A percentile compares a stretch with the other conserved stretches of the same genome.
Conservation (phyloP, 2,888 invertebrate genomes). For the Stenodema calcarata region DNA sequence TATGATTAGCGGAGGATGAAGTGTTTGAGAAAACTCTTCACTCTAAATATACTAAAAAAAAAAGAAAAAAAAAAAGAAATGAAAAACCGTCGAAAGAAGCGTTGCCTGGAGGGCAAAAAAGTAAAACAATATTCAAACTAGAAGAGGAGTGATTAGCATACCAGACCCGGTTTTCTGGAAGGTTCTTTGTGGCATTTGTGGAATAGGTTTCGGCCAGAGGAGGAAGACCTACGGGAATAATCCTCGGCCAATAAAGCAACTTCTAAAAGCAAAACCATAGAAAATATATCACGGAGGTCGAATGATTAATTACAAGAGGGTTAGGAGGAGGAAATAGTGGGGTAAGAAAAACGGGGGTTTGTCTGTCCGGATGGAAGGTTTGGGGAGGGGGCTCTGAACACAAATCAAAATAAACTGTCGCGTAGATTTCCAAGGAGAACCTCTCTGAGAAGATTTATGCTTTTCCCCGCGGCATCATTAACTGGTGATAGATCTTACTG, state of each 20-base stretch:
- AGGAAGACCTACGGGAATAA: background rate
- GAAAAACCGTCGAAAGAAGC: background rate
- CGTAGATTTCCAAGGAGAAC: background rate
- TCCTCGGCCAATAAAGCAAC: background rate
- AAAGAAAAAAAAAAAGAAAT: background rate
- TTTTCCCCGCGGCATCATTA: background rate
- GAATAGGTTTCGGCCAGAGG: background rate
- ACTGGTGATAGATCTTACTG: slow-evolving; percentile 24
- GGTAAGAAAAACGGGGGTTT: background rate
- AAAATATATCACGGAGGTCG: slow-evolving; percentile 14
- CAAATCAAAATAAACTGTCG: slow-evolving; percentile 24
- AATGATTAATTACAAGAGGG: background rate
- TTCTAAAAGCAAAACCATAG: slow-evolving; percentile 10
- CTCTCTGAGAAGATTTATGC: background rate
- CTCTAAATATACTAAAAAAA: background rate
- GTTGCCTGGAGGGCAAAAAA: background rate
- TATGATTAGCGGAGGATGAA: background rate
- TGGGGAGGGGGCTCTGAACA: background rate
- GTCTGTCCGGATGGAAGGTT: background rate
- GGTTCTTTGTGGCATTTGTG: background rate
- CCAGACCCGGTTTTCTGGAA: background rate
- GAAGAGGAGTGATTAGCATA: background rate
- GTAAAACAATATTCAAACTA: slow-evolving; percentile 16
- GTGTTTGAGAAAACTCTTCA: background rate
- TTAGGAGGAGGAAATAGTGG: too few species aligned